These are phyloP conservation scores for Drosophila recens DNA, from an alignment of 2,888 invertebrate species.

Conservation along the genomic window DNA sequence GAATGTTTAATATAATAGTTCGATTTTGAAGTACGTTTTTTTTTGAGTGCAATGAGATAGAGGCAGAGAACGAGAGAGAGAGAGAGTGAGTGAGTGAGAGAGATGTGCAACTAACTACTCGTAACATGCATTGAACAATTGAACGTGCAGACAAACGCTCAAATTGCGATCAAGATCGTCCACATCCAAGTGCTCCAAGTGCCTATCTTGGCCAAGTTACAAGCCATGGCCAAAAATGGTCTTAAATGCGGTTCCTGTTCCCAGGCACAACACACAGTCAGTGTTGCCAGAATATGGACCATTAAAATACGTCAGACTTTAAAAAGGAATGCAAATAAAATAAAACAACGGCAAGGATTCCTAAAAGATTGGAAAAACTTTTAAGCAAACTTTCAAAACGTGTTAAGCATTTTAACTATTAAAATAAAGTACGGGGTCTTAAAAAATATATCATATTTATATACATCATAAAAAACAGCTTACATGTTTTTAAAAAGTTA, in stretches of 20 bases:
- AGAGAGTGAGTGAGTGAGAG: neutral
- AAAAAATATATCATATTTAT: too few relatives aligned
- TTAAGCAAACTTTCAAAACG: too few relatives aligned
- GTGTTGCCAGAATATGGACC: neutral
- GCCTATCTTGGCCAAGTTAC: slow-evolving; percentile 13
- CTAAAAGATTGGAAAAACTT: too few relatives aligned
- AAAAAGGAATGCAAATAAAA: neutral
- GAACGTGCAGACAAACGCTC: slow-evolving; percentile 76
- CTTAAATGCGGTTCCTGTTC: slow-evolving; percentile 60
- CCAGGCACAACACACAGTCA: slow-evolving; percentile 9
- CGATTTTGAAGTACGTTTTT: slow-evolving; percentile 7
- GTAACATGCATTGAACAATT: slow-evolving; percentile 61
- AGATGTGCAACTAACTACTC: slow-evolving; percentile 35
- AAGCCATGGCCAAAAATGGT: slow-evolving; percentile 64
- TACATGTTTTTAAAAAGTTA: too few relatives aligned
- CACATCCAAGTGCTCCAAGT: slow-evolving; percentile 15
- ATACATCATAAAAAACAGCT: too few relatives aligned
- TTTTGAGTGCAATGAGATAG: neutral
- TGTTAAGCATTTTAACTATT: too few relatives aligned
- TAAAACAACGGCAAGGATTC: too few relatives aligned
- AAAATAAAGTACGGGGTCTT: too few relatives aligned
- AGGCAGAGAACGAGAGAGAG: neutral
- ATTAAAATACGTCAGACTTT: neutral
- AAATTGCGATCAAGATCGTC: slow-evolving; percentile 81
- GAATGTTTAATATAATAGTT: too few relatives aligned